These are phyloP conservation scores for Intellagama lesueurii DNA, from an alignment of 2,797 vertebrate species.

Conservation along the genomic window DNA sequence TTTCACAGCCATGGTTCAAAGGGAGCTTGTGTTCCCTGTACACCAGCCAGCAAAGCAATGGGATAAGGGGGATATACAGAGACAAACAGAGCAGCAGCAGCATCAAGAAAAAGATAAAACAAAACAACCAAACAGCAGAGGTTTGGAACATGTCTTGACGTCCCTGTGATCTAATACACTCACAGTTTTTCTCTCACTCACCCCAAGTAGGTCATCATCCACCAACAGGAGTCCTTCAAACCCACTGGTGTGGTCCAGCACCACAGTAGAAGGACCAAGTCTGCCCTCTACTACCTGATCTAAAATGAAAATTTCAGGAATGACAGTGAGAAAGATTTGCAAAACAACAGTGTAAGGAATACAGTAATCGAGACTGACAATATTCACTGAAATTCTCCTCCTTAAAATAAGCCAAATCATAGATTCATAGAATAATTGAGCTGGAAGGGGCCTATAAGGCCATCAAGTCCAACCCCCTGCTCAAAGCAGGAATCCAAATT, in stretches of 20 bases:
- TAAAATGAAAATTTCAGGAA: slow-evolving; percentile 71
- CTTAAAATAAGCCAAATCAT: too few relatives aligned
- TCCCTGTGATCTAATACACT: neutral
- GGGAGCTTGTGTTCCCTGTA: neutral
- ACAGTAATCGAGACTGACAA: neutral
- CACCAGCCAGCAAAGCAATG: neutral
- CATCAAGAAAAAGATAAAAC: neutral
- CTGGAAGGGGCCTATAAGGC: too few relatives aligned
- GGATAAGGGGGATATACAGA: neutral
- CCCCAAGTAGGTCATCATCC: slow-evolving; percentile 96
- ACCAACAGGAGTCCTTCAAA: slow-evolving; percentile 97
- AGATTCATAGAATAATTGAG: too few relatives aligned
- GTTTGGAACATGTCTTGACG: slow-evolving; percentile 1
- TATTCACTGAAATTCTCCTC: neutral
- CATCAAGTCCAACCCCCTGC: too few relatives aligned
- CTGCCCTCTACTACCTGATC: slow-evolving; percentile 87
- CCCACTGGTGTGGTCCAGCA: slow-evolving; percentile 95
- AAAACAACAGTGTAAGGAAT: neutral
- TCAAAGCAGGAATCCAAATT: too few relatives aligned
- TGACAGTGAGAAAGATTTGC: slow-evolving; percentile 3
- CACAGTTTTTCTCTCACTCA: slow-evolving; percentile 73
- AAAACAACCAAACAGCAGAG: neutral
- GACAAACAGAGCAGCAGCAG: slow-evolving; percentile 33
- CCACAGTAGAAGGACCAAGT: slow-evolving; percentile 91
- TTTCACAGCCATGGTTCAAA: neutral